A percentile compares a stretch with the other conserved stretches of the same genome.
Evolutionary conservation across 2,888 invertebrate genomes (phyloP).

Genomic region (Diarsia brunnea): DNA sequence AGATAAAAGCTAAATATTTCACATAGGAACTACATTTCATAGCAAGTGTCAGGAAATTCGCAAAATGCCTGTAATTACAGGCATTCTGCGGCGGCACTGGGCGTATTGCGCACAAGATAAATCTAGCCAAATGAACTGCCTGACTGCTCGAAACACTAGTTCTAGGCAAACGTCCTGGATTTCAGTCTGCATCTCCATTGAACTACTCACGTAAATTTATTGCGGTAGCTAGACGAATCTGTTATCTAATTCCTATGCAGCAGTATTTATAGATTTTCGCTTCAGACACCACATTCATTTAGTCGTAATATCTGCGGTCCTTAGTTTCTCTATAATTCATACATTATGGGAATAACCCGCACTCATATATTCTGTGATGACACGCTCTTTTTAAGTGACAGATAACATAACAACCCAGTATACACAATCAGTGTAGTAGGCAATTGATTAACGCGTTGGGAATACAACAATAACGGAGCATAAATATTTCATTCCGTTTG

Average conservation of each 20-base stretch:
- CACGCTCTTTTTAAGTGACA: too few species aligned
- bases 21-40: background rate
- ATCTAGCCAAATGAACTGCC: slow-evolving; percentile 57
- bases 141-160: slow-evolving; percentile 41
- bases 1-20: slow-evolving; percentile 3
- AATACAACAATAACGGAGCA: background rate
- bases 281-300: background rate
- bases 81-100: slow-evolving; percentile 19
- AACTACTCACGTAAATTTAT: slow-evolving; percentile 33
- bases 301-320: background rate
- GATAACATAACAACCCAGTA: background rate
- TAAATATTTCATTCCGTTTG: background rate
- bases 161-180: slow-evolving; percentile 14
- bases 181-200: slow-evolving; percentile 26
- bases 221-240: background rate
- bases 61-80: slow-evolving; percentile 55
- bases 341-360: too few species aligned
- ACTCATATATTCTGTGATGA: too few species aligned
- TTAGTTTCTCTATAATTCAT: background rate
- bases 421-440: background rate
- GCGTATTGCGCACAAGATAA: slow-evolving; percentile 52
- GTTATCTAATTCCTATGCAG: background rate
- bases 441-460: background rate
- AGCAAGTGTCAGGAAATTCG: slow-evolving; percentile 27
- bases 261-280: background rate